phyloP scores from a whole-genome alignment of 2,797 vertebrate species.

The Eulemur coronatus region DNA sequence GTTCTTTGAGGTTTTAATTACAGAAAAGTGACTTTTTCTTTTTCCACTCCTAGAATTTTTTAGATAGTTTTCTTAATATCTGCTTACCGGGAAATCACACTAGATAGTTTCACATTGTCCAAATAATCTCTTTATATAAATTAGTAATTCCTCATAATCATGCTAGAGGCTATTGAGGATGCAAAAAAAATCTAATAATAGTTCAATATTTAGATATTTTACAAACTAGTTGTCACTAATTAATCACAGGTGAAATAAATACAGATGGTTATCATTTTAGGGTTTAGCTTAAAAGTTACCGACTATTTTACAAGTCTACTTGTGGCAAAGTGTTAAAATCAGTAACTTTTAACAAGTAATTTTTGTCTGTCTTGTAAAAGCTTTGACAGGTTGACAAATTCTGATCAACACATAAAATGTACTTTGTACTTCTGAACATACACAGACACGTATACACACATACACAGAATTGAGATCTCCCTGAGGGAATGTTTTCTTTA shows the following conservation, averaged over 20 bases:
- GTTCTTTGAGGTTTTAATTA: neutral
- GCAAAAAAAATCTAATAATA: neutral
- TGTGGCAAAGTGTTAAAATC: neutral
- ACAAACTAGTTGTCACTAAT: neutral
- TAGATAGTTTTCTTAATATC: neutral
- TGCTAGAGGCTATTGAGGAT: neutral
- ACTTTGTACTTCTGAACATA: neutral
- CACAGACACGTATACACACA: neutral
- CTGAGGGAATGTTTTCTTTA: neutral
- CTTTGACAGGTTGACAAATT: neutral
- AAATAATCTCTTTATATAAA: neutral
- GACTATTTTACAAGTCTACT: neutral
- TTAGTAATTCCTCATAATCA: neutral
- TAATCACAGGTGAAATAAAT: neutral
- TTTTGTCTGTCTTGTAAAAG: neutral
- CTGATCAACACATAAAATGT: neutral
- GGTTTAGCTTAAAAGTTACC: neutral
- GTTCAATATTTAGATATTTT: conserved; percentile 18
- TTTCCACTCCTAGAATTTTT: neutral
- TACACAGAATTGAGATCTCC: neutral
- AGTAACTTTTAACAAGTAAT: neutral
- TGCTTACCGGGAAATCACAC: neutral
- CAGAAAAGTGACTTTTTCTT: neutral
- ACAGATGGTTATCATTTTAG: neutral
- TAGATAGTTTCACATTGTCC: neutral